These are phyloP conservation scores for Trissolcus brochymenae DNA, from an alignment of 2,888 invertebrate genomes.

Conservation along the genomic window DNA sequence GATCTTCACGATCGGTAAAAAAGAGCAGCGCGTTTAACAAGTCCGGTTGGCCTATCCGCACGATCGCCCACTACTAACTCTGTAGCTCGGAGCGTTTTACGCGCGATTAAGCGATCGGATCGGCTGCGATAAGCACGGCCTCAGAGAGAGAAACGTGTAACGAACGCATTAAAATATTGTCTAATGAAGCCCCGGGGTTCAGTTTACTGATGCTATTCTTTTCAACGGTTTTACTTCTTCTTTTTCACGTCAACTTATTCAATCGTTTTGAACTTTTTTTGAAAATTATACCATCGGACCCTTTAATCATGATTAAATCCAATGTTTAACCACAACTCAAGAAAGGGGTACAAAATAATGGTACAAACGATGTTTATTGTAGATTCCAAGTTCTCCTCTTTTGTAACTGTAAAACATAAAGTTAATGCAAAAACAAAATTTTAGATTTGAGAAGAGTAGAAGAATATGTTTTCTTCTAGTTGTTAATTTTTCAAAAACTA, in stretches of 20 bases:
- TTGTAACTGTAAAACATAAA: no score
- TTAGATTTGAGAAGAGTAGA: no score
- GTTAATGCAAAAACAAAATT: no score
- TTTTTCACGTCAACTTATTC: neutral
- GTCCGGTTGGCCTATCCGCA: slow-evolving; percentile 55
- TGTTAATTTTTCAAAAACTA: no score
- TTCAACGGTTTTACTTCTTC: neutral
- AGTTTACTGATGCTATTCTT: slow-evolving; percentile 33
- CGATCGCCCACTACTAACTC: slow-evolving; percentile 57
- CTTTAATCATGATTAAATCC: no score
- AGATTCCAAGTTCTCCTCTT: no score
- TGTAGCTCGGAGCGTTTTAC: slow-evolving; percentile 52
- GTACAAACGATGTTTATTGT: no score
- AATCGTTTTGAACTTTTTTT: neutral
- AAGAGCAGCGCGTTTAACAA: slow-evolving; percentile 55
- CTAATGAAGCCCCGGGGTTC: slow-evolving; percentile 48
- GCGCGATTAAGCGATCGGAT: slow-evolving; percentile 57
- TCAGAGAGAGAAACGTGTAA: slow-evolving; percentile 46
- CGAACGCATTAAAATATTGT: slow-evolving; percentile 54
- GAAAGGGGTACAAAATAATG: no score
- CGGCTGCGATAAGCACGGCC: slow-evolving; percentile 44
- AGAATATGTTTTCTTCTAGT: no score
- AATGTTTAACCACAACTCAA: no score
- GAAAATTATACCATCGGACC: no score
- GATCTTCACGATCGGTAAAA: slow-evolving; percentile 58